Base-by-base conservation (phyloP, 2,113 vertebrate genomes). In the Rhegmatorhina hoffmannsi region DNA sequence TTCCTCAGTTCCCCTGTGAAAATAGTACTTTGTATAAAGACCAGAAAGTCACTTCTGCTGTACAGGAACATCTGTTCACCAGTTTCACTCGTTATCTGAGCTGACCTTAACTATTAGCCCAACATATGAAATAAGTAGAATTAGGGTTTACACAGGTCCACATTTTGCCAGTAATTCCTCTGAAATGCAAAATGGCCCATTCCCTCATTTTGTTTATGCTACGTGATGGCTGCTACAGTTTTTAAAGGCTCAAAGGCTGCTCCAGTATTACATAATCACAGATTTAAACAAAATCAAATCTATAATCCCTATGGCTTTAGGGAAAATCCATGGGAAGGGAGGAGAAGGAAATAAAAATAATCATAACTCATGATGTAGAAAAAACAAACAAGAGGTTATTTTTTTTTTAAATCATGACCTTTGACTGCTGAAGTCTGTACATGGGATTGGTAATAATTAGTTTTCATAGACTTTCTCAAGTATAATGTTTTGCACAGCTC, bases 261-360 rank as follows among this genome's bases (percentile, higher is more conserved):
- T 77, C 33, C 50, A 82, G 75, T 14, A 25, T 66, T 92, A 66
- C 26, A 56, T 66, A 81, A 85, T 47, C 60, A 78, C 26, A 69
- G 70, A 90, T 85, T 88, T 73, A 77, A 86, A 73, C 34, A 46
- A 93, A 93, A 80, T 36, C 29, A 92, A 77, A 81, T 59, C 36
- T 56, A 40, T 87, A 90, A 89, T 68, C 64, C 47, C 29, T 16
- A 4, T 6, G 29, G 68, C 21, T 89, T 82, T 74, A 74, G 52
- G 52, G 36, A 83, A 70, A 88, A 89, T 10, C 10, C n/a, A 59
- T 52, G 44, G 38, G 12, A 8, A 29, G n/a, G 23, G 4, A 4
- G 1, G 6, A 3, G 10, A 23, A 44, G 12, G 10, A 74, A 40
- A 8, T 21, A 79, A 81, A 86, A 74, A 47, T 5, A 59, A 55